Evolutionary conservation across 2,113 vertebrate species (phyloP).

Genomic region (Microcebus murinus): DNA sequence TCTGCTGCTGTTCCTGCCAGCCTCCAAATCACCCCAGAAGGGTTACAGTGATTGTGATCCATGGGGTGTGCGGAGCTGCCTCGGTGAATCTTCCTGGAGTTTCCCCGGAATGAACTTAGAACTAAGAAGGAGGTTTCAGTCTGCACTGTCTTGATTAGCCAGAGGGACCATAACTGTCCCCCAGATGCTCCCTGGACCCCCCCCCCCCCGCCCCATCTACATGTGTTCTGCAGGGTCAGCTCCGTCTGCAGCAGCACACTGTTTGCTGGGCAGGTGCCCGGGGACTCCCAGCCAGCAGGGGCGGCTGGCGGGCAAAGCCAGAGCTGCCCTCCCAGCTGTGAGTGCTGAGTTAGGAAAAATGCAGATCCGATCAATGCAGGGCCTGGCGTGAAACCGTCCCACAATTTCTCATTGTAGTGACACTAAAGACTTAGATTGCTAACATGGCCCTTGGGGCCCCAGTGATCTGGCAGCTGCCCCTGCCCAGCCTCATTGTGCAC

Average conservation of each 20-base stretch:
- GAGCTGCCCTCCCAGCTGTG: background rate
- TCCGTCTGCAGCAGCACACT: fast-evolving
- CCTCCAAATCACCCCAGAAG: background rate
- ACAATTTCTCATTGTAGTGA: fast-evolving
- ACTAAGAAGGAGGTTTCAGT: background rate
- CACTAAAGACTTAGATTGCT: background rate
- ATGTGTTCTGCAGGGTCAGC: background rate
- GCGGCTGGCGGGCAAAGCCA: fast-evolving
- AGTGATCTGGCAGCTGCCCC: background rate
- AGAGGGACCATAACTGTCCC: background rate
- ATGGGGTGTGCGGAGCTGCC: fast-evolving
- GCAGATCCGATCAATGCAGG: fast-evolving
- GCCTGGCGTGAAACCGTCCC: fast-evolving
- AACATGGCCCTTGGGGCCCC: fast-evolving
- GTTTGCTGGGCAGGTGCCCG: fast-evolving
- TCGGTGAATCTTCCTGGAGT: background rate
- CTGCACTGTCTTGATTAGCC: background rate
- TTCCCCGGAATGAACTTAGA: background rate
- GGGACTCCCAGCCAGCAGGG: background rate
- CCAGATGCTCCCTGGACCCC: background rate
- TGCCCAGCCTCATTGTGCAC: background rate
- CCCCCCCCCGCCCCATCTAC: background rate
- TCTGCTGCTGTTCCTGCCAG: background rate
- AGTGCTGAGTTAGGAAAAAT: background rate
- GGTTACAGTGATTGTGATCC: background rate